These are phyloP conservation scores for Arenaria interpres DNA, from an alignment of 2,113 vertebrate species.

Conservation along the genomic window DNA sequence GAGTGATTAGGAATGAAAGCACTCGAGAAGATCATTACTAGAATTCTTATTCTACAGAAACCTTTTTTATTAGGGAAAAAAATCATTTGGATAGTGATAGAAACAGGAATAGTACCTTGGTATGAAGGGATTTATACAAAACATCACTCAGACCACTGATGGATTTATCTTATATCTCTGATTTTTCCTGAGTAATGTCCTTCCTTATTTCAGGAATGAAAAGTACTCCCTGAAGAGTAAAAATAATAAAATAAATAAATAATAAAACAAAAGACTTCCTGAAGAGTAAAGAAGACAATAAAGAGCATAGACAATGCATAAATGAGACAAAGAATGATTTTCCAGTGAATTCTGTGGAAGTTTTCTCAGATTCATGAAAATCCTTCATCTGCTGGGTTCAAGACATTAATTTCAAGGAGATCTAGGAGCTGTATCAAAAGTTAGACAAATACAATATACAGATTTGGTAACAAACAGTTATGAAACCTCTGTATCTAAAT, in stretches of 20 bases:
- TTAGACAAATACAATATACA: neutral
- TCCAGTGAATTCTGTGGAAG: neutral
- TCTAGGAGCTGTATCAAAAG: neutral
- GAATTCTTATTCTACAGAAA: neutral
- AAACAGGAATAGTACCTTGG: neutral
- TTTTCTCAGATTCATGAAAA: neutral
- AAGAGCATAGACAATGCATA: neutral
- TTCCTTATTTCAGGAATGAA: neutral
- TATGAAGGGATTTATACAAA: neutral
- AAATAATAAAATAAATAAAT: too few species aligned
- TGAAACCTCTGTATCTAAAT: neutral
- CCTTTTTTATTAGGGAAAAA: neutral
- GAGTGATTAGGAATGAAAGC: neutral
- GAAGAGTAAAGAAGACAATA: neutral
- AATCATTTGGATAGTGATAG: neutral
- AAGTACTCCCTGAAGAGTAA: neutral
- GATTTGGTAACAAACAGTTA: neutral
- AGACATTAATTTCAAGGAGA: neutral
- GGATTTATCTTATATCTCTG: neutral
- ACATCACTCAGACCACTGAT: neutral
- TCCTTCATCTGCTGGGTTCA: neutral
- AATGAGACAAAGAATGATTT: neutral
- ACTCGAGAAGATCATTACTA: neutral
- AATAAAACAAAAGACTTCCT: neutral
- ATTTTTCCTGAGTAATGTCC: neutral